phyloP scores from a whole-genome alignment of 2,888 invertebrate species.

The Pecten maximus region DNA sequence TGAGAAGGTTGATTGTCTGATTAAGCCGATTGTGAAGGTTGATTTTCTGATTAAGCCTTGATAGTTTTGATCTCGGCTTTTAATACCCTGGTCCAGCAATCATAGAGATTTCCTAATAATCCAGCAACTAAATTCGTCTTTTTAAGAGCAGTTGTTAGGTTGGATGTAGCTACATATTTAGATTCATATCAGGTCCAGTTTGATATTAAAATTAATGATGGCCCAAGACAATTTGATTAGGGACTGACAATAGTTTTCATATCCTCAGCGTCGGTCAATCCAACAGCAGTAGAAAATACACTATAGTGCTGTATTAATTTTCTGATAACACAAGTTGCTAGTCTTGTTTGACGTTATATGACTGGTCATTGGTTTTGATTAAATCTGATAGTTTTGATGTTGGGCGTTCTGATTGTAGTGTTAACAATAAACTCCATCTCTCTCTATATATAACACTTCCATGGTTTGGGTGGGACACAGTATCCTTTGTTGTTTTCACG shows the following conservation, averaged over 20 bases:
- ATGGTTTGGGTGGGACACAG: not conserved
- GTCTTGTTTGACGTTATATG: not conserved
- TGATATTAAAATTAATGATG: not conserved
- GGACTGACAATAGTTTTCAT: not conserved
- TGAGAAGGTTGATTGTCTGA: no score
- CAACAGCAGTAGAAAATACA: not conserved
- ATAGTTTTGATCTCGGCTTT: not conserved
- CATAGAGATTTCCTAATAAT: not conserved
- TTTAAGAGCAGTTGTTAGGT: not conserved
- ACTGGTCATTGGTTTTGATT: not conserved
- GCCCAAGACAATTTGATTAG: not conserved
- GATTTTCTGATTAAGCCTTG: not conserved
- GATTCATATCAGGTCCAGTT: not conserved
- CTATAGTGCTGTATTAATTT: not conserved
- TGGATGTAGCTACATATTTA: not conserved
- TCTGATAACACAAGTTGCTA: not conserved
- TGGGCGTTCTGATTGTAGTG: not conserved
- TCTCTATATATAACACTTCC: not conserved
- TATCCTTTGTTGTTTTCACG: not conserved
- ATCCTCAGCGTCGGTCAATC: not conserved
- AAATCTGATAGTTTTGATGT: not conserved
- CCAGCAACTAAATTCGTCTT: not conserved
- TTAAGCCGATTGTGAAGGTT: not conserved
- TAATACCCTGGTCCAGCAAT: not conserved
- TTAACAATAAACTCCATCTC: no score